phyloP scores from a whole-genome alignment of 2,888 invertebrate genomes.

The Entomobrya multifasciata region DNA sequence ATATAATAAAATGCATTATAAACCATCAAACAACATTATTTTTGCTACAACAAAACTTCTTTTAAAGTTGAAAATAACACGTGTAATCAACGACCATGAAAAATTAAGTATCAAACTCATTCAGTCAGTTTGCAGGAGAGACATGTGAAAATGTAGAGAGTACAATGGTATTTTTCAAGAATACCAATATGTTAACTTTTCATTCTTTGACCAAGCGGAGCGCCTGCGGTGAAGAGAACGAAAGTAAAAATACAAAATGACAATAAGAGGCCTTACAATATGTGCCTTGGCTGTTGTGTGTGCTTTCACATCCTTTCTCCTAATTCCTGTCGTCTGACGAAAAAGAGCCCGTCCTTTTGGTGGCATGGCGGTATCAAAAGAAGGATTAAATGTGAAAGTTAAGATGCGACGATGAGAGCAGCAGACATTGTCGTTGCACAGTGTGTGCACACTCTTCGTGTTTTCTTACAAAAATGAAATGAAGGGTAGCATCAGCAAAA shows the following conservation, averaged over 20 bases:
- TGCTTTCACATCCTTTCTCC: not conserved
- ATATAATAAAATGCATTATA: no score
- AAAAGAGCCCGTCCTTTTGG: not conserved
- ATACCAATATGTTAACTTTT: not conserved
- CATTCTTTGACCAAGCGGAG: no score
- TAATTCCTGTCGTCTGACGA: constrained; percentile 45
- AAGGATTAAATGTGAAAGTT: constrained; percentile 58
- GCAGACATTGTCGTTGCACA: not conserved
- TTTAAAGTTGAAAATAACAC: not conserved
- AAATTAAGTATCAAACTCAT: constrained; percentile 25
- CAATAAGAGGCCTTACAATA: not conserved
- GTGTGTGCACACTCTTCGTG: not conserved
- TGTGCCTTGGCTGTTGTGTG: not conserved
- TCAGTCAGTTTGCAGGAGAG: not conserved
- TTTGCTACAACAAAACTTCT: no score
- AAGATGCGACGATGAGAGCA: constrained; percentile 1
- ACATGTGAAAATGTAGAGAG: not conserved
- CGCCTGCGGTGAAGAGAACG: not conserved
- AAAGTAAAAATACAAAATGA: constrained; percentile 2
- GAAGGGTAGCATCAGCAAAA: constrained; percentile 10
- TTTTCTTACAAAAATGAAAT: not conserved
- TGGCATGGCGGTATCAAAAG: constrained; percentile 29
- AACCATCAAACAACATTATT: no score
- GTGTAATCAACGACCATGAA: constrained; percentile 31
- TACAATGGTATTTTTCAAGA: no score